Base-by-base conservation (phyloP, 2,888 invertebrate species). In the Oligia fasciuncula region DNA sequence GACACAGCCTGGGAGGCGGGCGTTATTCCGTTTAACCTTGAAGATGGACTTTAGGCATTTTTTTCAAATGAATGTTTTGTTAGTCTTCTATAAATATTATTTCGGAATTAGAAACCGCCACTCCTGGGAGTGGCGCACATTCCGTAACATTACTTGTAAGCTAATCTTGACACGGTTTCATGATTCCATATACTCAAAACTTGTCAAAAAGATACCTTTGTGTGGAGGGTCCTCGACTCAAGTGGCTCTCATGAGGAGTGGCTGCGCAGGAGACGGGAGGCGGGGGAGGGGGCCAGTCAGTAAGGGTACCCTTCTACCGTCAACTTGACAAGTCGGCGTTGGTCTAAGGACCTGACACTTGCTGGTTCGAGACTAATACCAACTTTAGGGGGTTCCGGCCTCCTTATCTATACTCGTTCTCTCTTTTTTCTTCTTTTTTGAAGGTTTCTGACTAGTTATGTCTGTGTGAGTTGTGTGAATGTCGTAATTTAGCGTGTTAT, bases 291-390 rank as follows among this genome's bases (percentile, higher is more conserved):
- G 83, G 81, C 65, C 83, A 83, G 85, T 88, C 86, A 83, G 93
- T 88, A 92, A 95, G 95, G 92, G 93, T 91, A 94, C 90, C 91
- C 91, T 92, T 81, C 89, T 85, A 85, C 83, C 92, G 95, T 94
- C 95, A 93, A 95, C 96, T 96, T 95, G 95, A 96, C 92, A 93
- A 96, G 96, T 95, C 94, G 95, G 93, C 92, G 92, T 92, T 92
- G 92, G 96, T 94, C 91, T 91, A 83, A 91, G 90, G 92, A 90
- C 92, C 94, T 90, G 87, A 87, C 83, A 84, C 86, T 77, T 76
- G 88, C 80, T 84, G 96, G 95, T 96, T 96, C 96, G 96, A 96
- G 96, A 96, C 96, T 94, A 91, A 92, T 90, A 94, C 95, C 94
- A 94, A 94, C 95, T 96, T 96, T 95, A 95, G 91, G 85, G 85